These are phyloP conservation scores for Capitella teleta DNA, from an alignment of 1,140 invertebrate species.

Conservation along the genomic window DNA sequence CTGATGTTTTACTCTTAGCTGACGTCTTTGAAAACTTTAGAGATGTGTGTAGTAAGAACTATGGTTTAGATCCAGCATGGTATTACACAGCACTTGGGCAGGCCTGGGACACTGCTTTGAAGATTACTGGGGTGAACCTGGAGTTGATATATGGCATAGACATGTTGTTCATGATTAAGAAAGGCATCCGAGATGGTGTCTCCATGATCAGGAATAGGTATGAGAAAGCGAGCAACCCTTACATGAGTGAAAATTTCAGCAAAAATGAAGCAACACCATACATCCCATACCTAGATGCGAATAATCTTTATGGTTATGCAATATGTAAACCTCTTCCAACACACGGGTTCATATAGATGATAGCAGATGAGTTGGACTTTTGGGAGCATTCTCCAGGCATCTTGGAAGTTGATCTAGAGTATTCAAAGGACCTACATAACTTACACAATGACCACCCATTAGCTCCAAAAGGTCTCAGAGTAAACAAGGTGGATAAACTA, in stretches of 20 bases:
- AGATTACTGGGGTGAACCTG: not conserved
- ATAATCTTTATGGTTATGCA: conserved; percentile 25
- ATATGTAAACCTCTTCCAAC: conserved; percentile 15
- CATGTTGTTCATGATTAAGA: conserved; percentile 22
- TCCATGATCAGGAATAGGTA: conserved; percentile 16
- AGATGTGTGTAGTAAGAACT: not conserved
- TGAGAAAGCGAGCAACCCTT: conserved; percentile 22
- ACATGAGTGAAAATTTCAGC: conserved; percentile 14
- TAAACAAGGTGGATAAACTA: conserved; percentile 5
- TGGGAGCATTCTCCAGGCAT: conserved; percentile 8
- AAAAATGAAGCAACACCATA: conserved; percentile 14
- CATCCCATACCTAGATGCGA: conserved; percentile 22
- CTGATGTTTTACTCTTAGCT: conserved; percentile 13
- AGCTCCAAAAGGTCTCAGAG: not conserved
- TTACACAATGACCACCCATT: conserved; percentile 2
- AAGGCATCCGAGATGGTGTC: conserved; percentile 19
- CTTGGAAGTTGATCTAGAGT: conserved; percentile 12
- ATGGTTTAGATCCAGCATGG: not conserved
- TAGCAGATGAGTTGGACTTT: not conserved
- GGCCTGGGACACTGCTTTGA: not conserved
- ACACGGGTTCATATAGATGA: conserved; percentile 33
- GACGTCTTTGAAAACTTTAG: conserved; percentile 18
- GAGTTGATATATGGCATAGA: conserved; percentile 13
- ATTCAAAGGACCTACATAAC: conserved; percentile 9
- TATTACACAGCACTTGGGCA: too few relatives aligned